These are phyloP conservation scores for Stegodyphus mimosarum DNA, from an alignment of 1,140 invertebrate genomes.

Conservation along the genomic window DNA sequence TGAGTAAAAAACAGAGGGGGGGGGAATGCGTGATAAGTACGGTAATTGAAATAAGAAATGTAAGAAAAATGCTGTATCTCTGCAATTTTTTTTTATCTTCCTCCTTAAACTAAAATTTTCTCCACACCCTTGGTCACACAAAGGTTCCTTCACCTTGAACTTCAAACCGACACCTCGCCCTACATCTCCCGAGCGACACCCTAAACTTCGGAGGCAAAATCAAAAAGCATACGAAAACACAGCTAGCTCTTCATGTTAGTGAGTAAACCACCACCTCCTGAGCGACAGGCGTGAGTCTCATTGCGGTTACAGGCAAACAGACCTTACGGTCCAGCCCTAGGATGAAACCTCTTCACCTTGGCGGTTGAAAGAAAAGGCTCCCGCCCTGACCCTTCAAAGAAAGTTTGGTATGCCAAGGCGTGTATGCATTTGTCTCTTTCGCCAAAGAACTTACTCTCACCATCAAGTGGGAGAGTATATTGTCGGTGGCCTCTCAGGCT, in stretches of 20 bases:
- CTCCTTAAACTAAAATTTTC: too few relatives aligned
- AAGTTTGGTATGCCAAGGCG: conserved; percentile 49
- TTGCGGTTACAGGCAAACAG: conserved; percentile 37
- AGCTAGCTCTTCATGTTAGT: not conserved
- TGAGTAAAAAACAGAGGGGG: too few relatives aligned
- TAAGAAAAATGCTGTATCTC: too few relatives aligned
- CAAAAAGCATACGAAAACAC: not conserved
- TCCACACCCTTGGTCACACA: conserved; percentile 27
- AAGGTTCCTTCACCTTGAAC: conserved; percentile 55
- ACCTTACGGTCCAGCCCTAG: conserved; percentile 44
- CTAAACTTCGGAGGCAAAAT: conserved; percentile 14
- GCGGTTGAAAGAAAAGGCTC: conserved; percentile 16
- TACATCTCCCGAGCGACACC: conserved; percentile 50
- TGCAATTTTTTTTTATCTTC: too few relatives aligned
- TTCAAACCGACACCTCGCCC: conserved; percentile 44
- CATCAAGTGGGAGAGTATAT: conserved; percentile 12
- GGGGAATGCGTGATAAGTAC: too few relatives aligned
- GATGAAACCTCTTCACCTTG: conserved; percentile 60
- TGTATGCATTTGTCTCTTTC: conserved; percentile 15
- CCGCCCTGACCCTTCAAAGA: conserved; percentile 56
- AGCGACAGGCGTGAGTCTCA: conserved; percentile 15
- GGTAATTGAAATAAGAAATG: too few relatives aligned
- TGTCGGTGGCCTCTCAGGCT: conserved; percentile 28
- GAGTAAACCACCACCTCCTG: conserved; percentile 14
- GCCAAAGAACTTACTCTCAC: too few relatives aligned